A percentile compares a stretch with the other conserved stretches of the same genome.
Conservation (phyloP, 2,113 vertebrate genomes). For the Mobula hypostoma region DNA sequence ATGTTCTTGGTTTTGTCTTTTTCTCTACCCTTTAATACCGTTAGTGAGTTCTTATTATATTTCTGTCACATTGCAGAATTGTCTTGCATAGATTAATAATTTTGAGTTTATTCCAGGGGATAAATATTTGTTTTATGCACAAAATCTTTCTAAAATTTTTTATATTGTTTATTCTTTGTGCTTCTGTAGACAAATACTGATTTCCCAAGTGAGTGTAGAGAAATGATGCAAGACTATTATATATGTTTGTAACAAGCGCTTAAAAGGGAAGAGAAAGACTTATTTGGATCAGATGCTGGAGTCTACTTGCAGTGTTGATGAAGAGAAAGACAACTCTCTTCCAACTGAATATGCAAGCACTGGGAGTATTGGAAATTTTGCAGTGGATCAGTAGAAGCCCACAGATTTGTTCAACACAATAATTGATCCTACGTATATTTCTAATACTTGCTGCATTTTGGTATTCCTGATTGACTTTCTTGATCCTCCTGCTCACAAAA, state of each 20-base stretch:
- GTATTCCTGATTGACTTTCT: not conserved
- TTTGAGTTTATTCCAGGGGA: not conserved
- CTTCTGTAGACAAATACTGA: not conserved
- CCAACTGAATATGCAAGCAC: not conserved
- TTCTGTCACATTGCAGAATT: no score
- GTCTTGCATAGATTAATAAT: not conserved
- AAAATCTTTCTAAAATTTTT: not conserved
- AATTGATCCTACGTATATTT: not conserved
- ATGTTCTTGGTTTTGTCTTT: not conserved
- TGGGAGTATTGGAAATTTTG: not conserved
- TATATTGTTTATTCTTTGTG: not conserved
- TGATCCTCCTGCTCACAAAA: no score
- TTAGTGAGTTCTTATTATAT: not conserved
- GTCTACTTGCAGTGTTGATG: not conserved
- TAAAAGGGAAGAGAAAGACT: not conserved
- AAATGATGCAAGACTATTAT: not conserved
- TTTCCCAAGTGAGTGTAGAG: not conserved
- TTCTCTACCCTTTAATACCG: not conserved
- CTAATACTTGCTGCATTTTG: not conserved
- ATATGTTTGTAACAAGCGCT: not conserved
- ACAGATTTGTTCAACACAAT: not conserved
- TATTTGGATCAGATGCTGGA: not conserved
- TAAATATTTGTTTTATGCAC: slow-evolving; percentile 3
- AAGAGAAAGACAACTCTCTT: not conserved
- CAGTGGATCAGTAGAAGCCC: not conserved